These are phyloP conservation scores for Autographa gamma DNA, from an alignment of 2,888 invertebrate species.

Conservation along the genomic window DNA sequence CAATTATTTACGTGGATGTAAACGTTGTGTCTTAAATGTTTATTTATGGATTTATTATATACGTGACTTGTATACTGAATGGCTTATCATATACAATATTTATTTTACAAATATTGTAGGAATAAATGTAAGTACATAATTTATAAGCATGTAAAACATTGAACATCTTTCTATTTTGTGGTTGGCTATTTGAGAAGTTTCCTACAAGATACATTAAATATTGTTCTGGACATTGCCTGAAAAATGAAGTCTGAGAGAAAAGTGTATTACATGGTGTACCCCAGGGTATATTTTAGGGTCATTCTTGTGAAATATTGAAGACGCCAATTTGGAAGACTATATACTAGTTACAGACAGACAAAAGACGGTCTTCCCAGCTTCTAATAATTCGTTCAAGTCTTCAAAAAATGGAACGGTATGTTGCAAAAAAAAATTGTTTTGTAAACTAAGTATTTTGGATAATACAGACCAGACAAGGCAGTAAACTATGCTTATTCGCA, in stretches of 20 bases:
- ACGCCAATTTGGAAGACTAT: neutral
- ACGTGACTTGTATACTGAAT: conserved; percentile 17
- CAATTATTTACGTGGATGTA: conserved; percentile 25
- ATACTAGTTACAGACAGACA: neutral
- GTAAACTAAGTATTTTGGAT: too few relatives aligned
- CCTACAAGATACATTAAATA: neutral
- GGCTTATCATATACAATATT: conserved; percentile 2
- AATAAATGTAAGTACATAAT: neutral
- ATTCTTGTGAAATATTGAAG: neutral
- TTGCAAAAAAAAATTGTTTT: too few relatives aligned
- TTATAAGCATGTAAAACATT: too few relatives aligned
- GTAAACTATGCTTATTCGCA: neutral
- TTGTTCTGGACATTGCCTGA: neutral
- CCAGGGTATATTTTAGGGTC: neutral
- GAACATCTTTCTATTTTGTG: too few relatives aligned
- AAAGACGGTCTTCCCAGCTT: too few relatives aligned
- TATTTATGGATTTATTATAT: conserved; percentile 19
- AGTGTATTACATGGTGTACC: neutral
- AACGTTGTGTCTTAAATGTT: conserved; percentile 21
- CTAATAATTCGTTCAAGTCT: too few relatives aligned
- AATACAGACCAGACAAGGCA: conserved; percentile 8
- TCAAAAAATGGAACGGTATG: too few relatives aligned
- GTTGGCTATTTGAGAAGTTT: neutral
- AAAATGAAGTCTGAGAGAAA: neutral
- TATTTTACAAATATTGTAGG: neutral